Percentiles rank a stretch among this genome's conserved stretches.
Evolutionary conservation across 2,888 invertebrate genomes (phyloP).

Genomic region (Itoplectis maculator): DNA sequence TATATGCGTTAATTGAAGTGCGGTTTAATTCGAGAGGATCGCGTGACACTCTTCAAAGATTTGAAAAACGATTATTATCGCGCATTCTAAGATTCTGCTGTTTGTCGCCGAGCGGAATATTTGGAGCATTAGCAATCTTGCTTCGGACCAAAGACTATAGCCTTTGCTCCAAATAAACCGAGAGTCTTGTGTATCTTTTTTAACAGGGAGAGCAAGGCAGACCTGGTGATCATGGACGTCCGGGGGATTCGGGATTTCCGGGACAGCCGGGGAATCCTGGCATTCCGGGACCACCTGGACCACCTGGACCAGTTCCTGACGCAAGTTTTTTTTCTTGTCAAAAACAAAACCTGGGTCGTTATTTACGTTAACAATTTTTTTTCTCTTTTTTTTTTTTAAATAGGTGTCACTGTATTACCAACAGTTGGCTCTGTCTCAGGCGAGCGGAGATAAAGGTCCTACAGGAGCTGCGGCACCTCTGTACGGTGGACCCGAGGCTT

Average conservation of each 20-base stretch:
- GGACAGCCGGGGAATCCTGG: conserved; percentile 89
- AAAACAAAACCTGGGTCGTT: not conserved
- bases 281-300: conserved; percentile 86
- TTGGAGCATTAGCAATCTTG: not conserved
- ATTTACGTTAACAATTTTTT: not conserved
- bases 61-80: not conserved
- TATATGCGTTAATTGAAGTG: not conserved
- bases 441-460: conserved; percentile 92
- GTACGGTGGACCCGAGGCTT: conserved; percentile 86
- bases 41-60: conserved; percentile 8
- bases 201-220: conserved; percentile 85
- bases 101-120: not conserved
- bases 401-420: conserved; percentile 91
- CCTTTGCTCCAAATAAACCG: not conserved
- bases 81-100: not conserved
- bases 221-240: conserved; percentile 86
- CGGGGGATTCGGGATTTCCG: conserved; percentile 87
- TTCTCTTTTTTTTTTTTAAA: conserved; percentile 1
- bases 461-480: conserved; percentile 84
- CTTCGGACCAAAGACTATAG: not conserved
- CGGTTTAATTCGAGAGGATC: not conserved
- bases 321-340: conserved; percentile 82
- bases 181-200: conserved; percentile 19
- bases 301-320: conserved; percentile 90
- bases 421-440: conserved; percentile 90